Base-by-base conservation (phyloP, 1,140 invertebrate genomes). In the Helicorthomorpha holstii region DNA sequence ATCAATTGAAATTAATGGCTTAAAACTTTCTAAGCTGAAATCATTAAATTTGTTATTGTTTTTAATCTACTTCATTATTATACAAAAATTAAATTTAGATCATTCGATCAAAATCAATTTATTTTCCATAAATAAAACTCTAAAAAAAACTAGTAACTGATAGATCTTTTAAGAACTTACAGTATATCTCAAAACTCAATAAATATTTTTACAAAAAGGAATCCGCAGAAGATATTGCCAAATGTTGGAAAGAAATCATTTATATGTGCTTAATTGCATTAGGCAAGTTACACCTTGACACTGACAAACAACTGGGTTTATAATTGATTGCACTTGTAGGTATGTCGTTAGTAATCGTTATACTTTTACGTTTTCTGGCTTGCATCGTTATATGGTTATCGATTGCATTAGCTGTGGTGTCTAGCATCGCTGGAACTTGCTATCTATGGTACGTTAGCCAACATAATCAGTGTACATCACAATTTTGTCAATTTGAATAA, bases 301-400 rank as follows among this genome's bases (percentile, higher is more conserved):
- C n/a, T n/a, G n/a, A n/a, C n/a, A n/a, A n/a, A n/a, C n/a, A n/a
- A n/a, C n/a, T n/a, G n/a, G n/a, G n/a, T 34, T 16, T 34, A 7
- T 34, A 7, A 57, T 55, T 54, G 34, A 57, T 12, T 27, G 21
- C 45, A 27, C 7, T 72, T 71, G 52, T 65, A 81, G 79, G 67
- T 22, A 65, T 77, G 49, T 75, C 79, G 0, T 43, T 80, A 21
- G 56, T 75, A 2, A 69, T 80, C 27, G 63, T 81, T 10, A 60
- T 81, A 25, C 64, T 80, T 23, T 75, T 82, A 53, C 68, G 77
- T 54, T 79, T 73, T 59, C 60, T 79, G 25, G 78, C 75, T 2
- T 73, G 73, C 46, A 61, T 77, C 46, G 68, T 63, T 2, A 59
- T 65, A 22, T 64, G 60, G 60, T 49, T 53, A 4, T 46, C 60